Conservation (phyloP, 2,888 invertebrate species). For the Phortica magna region DNA sequence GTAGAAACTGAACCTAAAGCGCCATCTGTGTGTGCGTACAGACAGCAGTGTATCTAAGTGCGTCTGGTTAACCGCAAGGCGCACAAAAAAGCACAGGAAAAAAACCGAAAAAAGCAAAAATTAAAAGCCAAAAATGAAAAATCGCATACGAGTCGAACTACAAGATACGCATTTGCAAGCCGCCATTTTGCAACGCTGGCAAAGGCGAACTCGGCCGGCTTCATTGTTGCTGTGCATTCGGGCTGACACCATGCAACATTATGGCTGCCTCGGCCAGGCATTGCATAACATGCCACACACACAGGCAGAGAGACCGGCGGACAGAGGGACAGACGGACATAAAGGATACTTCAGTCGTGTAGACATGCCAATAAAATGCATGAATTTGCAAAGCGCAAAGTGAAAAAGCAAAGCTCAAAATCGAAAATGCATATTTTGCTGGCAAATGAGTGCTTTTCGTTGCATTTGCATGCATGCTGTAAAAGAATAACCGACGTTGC, state of each 20-base stretch:
- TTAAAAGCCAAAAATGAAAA: no score
- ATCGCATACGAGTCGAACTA: no score
- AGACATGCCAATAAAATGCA: conserved; percentile 62
- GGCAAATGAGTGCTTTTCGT: no score
- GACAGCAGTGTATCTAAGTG: background rate
- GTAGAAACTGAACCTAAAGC: conserved; percentile 35
- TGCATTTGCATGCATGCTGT: no score
- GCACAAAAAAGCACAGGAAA: background rate
- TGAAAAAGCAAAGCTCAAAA: background rate
- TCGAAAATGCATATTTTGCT: no score
- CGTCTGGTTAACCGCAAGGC: background rate
- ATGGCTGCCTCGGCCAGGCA: background rate
- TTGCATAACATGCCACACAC: conserved; percentile 15
- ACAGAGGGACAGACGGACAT: conserved; percentile 43
- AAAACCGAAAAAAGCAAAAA: background rate
- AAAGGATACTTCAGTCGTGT: conserved; percentile 5
- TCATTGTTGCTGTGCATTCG: background rate
- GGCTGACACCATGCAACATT: background rate
- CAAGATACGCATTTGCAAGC: no score
- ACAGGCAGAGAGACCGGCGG: conserved; percentile 21
- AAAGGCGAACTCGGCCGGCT: background rate
- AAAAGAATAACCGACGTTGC: no score
- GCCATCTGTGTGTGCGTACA: conserved; percentile 30
- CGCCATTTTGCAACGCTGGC: no score
- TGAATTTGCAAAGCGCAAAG: background rate